Percentiles rank a stretch among this genome's conserved stretches.
Conservation (phyloP, 2,888 invertebrate species). For the Cryptus armator region DNA sequence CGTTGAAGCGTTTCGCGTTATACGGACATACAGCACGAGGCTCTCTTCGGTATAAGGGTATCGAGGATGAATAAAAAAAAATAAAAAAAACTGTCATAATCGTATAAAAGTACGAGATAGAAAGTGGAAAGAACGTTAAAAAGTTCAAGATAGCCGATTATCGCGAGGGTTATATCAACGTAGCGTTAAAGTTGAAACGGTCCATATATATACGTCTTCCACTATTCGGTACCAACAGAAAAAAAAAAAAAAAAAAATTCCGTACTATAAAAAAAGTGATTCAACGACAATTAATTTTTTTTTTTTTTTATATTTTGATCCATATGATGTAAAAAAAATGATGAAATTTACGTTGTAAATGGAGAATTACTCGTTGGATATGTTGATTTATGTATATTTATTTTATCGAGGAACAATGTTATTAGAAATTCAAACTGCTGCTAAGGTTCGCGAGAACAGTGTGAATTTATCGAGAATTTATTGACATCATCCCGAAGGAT, state of each 20-base stretch:
- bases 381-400: background rate
- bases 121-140: constrained; percentile 27
- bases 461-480: constrained; percentile 61
- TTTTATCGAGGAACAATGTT: constrained; percentile 7
- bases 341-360: background rate
- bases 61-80: constrained; percentile 2
- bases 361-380: constrained; percentile 1
- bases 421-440: constrained; percentile 11
- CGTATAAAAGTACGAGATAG: constrained; percentile 48
- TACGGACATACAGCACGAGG: constrained; percentile 26
- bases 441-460: constrained; percentile 11
- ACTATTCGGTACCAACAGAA: background rate
- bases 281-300: background rate
- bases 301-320: background rate
- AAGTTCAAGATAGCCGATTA: constrained; percentile 51
- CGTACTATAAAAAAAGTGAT: background rate
- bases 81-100: constrained; percentile 39
- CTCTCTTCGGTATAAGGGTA: constrained; percentile 23
- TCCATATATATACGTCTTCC: background rate
- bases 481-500: constrained; percentile 50
- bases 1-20: constrained; percentile 27
- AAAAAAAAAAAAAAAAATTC: background rate
- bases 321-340: background rate
- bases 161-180: constrained; percentile 17
- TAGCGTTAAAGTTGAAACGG: constrained; percentile 19